Base-by-base conservation (phyloP, 92 coral and sea anemone species). In the Chrysogorgia sp. region DNA sequence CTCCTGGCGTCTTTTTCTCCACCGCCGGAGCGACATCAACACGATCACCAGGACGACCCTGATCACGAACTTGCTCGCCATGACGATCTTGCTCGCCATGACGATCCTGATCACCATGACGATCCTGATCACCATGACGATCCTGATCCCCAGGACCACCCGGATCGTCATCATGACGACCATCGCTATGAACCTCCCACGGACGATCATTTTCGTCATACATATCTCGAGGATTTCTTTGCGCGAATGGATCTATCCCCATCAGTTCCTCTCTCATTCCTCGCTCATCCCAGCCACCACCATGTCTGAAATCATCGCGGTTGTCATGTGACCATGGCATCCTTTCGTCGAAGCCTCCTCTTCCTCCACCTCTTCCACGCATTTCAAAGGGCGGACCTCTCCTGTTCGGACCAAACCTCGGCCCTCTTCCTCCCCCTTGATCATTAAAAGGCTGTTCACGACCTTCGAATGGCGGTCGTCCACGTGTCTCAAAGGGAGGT, bases 101-200 rank as follows among this genome's bases (percentile, higher is more conserved):
- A n/a, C 79, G 91, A 17, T 79, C 84, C 65, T 64, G 68, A 10
- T 88, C 91, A 40, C 76, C 70, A 80, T 75, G 77, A 34, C 77
- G 76, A 32, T 40, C 84, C n/a, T n/a, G n/a, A 26, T 83, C 85
- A 41, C 74, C 77, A 62, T 61, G 56, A 10, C 77, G 86, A 55
- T 85, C 90, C 17, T 82, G 84, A 8, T 84, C 89, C 43, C 83
- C 80, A 74, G 67, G 79, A 14, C 67, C 86, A 19, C 84, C 64
- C 13, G 34, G 89, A 61, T 84, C 87, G 28, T 77, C 65, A 28
- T 77, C 29, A 10, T 67, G 82, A 49, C 85, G 79, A 59, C 20
- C 65, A 59, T 33, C 65, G 15, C 48, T 24, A 64, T 21, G 41
- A 25, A 7, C 34, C 33, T 33, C 37, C 37, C 65, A 26, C 14